phyloP scores from a whole-genome alignment of 2,113 vertebrate species.

The Tragelaphus scriptus region DNA sequence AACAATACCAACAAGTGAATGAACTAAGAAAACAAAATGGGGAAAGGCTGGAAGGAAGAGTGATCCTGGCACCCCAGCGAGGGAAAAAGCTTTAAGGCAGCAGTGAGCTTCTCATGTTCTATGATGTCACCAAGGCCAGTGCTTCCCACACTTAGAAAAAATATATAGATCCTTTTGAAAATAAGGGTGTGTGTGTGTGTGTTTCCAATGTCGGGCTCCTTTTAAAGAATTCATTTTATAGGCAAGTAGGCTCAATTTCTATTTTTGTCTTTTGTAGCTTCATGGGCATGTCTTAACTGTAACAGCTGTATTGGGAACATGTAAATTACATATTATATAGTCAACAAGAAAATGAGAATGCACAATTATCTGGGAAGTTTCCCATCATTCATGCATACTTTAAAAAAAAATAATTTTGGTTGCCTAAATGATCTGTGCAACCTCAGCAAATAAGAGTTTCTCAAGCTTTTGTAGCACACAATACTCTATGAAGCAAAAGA shows the following conservation, averaged over 20 bases:
- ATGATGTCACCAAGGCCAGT: not conserved
- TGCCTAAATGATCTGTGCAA: not conserved
- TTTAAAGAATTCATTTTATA: not conserved
- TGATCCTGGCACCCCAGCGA: no score
- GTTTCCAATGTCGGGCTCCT: not conserved
- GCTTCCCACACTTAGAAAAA: not conserved
- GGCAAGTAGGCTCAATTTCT: not conserved
- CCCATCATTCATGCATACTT: not conserved
- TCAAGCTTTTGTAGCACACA: not conserved
- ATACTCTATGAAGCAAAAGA: not conserved
- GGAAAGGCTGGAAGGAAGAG: not conserved
- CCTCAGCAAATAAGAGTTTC: not conserved
- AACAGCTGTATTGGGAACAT: not conserved
- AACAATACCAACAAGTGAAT: not conserved
- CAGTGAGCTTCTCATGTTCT: not conserved
- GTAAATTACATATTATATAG: not conserved
- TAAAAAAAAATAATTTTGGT: not conserved
- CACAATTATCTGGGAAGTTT: conserved; percentile 1
- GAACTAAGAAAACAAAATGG: not conserved
- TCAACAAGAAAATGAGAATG: conserved; percentile 12
- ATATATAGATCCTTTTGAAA: not conserved
- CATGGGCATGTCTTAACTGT: not conserved
- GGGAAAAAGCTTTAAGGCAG: not conserved
- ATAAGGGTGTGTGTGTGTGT: not conserved
- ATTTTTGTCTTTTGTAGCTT: not conserved